Evolutionary conservation across 2,113 vertebrate genomes (phyloP).

Genomic region (Prochilodus magdalenae): DNA sequence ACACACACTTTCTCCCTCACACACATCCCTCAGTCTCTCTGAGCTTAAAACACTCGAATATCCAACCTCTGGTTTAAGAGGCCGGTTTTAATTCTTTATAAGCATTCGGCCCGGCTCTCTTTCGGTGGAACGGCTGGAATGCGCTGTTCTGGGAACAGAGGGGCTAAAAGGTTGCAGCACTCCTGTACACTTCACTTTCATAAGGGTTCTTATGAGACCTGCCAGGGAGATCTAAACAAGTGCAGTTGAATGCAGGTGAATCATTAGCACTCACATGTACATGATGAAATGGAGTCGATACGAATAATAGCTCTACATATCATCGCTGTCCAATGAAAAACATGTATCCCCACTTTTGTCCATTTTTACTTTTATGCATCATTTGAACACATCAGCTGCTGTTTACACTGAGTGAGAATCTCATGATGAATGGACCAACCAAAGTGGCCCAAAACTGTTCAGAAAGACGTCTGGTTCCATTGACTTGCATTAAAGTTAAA

Average conservation of each 20-base stretch:
- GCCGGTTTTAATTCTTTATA: conserved; percentile 22
- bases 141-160: neutral
- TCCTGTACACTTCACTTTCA: neutral
- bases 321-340: too few relatives aligned
- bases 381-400: too few relatives aligned
- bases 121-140: neutral
- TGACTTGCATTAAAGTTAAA: too few relatives aligned
- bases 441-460: too few relatives aligned
- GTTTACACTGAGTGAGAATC: too few relatives aligned
- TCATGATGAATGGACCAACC: too few relatives aligned
- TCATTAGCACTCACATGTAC: neutral
- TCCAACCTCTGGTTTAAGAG: neutral
- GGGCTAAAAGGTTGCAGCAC: neutral
- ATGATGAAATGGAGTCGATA: neutral
- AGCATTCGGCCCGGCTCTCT: neutral
- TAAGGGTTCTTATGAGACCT: neutral
- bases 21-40: conserved; percentile 2
- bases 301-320: neutral
- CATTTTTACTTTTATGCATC: too few relatives aligned
- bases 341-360: too few relatives aligned
- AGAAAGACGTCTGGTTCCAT: too few relatives aligned
- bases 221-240: neutral
- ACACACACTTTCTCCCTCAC: neutral
- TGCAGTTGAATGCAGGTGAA: neutral
- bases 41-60: conserved; percentile 1